These are phyloP conservation scores for Chloroceryle aenea DNA, from an alignment of 2,113 vertebrate genomes.

Conservation along the genomic window DNA sequence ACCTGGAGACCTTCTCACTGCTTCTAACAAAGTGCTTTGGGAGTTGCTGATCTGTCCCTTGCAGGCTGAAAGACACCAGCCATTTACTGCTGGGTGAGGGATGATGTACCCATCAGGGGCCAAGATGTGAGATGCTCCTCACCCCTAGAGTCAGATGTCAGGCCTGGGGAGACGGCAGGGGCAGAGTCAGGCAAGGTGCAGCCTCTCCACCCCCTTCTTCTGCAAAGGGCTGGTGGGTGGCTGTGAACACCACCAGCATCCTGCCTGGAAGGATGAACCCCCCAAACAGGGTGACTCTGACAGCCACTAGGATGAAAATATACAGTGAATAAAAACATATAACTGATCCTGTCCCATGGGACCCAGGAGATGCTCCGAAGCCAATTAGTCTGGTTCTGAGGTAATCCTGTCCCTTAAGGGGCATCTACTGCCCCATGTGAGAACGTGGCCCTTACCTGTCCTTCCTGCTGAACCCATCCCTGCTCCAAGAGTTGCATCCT, in stretches of 20 bases:
- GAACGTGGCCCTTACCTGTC: background rate
- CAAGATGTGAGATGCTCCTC: background rate
- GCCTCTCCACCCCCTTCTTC: background rate
- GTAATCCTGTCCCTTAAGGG: background rate
- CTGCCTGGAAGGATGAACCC: background rate
- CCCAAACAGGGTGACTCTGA: background rate
- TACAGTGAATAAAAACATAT: rapidly evolving
- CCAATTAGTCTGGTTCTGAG: rapidly evolving
- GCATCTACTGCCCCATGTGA: background rate
- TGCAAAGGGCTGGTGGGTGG: background rate
- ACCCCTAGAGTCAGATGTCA: background rate
- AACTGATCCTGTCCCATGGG: background rate
- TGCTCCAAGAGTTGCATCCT: background rate
- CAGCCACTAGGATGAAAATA: background rate
- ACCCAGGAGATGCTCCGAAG: background rate
- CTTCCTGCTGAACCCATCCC: background rate
- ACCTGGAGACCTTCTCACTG: background rate
- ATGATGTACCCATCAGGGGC: no score
- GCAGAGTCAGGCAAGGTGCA: background rate
- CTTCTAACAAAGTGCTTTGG: background rate
- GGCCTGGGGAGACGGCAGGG: background rate
- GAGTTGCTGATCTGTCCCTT: background rate
- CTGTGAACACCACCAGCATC: background rate
- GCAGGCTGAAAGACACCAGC: background rate
- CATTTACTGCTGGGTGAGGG: background rate